Evolutionary conservation across 2,888 invertebrate genomes (phyloP).

Genomic region (Petrolisthes manimaculis): DNA sequence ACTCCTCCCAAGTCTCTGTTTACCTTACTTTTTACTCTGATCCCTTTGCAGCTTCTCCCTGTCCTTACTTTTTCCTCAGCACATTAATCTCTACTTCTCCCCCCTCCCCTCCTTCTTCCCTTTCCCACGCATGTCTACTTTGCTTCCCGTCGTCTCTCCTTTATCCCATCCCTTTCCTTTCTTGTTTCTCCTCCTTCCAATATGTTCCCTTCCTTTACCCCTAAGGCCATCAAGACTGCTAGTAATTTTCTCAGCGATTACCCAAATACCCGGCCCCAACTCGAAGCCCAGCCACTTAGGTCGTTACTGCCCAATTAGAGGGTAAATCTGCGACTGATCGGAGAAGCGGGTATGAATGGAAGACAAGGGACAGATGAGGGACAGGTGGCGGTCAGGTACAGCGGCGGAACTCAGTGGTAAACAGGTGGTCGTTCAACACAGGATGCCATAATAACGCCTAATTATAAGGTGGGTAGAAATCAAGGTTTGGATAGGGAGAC

Average conservation of each 20-base stretch:
- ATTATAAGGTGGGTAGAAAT: constrained; percentile 36
- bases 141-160: too few species aligned
- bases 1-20: too few species aligned
- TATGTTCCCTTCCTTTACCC: background rate
- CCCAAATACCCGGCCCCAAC: constrained; percentile 8
- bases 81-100: background rate
- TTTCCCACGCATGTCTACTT: background rate
- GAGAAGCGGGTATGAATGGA: constrained; percentile 19
- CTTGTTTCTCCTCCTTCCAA: background rate
- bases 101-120: background rate
- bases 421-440: constrained; percentile 41
- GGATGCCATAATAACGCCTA: constrained; percentile 45
- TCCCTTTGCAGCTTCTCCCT: background rate
- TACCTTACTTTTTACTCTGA: too few species aligned
- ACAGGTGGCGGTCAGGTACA: background rate
- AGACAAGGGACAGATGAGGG: background rate
- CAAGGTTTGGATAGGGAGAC: constrained; percentile 7
- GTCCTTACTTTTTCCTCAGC: background rate
- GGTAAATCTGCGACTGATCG: constrained; percentile 26
- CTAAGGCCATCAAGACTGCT: constrained; percentile 30
- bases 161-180: background rate
- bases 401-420: constrained; percentile 7
- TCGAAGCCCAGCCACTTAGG: constrained; percentile 14
- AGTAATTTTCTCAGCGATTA: constrained; percentile 32
- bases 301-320: constrained; percentile 35